phyloP scores from a whole-genome alignment of 2,888 invertebrate species.

The Herminia tarsipennalis region DNA sequence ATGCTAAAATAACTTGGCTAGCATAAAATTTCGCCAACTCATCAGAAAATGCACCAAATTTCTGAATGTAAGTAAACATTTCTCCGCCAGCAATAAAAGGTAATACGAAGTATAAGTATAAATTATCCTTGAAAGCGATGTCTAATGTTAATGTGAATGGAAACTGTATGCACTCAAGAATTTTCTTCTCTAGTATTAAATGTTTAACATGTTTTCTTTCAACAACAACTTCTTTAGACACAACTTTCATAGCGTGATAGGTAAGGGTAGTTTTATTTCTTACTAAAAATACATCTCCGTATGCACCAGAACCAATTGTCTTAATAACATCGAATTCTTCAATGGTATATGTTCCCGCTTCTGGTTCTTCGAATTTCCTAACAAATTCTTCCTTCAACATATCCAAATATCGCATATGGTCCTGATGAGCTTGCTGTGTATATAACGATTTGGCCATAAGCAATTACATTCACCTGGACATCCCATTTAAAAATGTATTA shows the following conservation, averaged over 20 bases:
- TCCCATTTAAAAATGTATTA: slow-evolving; percentile 54
- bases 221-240: slow-evolving; percentile 94
- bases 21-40: slow-evolving; percentile 93
- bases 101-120: slow-evolving; percentile 93
- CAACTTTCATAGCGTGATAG: slow-evolving; percentile 95
- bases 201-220: slow-evolving; percentile 95
- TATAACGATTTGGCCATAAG: slow-evolving; percentile 65
- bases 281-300: slow-evolving; percentile 93
- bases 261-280: slow-evolving; percentile 86
- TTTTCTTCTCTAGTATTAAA: slow-evolving; percentile 94
- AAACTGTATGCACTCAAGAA: slow-evolving; percentile 92
- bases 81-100: slow-evolving; percentile 94
- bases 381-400: slow-evolving; percentile 68
- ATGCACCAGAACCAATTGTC: slow-evolving; percentile 95
- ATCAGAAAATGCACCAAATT: slow-evolving; percentile 88
- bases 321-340: slow-evolving; percentile 90
- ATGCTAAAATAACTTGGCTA: slow-evolving; percentile 93
- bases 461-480: slow-evolving; percentile 39
- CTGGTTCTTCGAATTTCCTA: slow-evolving; percentile 50
- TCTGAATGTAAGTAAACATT: slow-evolving; percentile 91
- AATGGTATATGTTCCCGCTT: slow-evolving; percentile 36
- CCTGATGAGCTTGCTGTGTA: slow-evolving; percentile 63
- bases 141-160: slow-evolving; percentile 94
- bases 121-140: slow-evolving; percentile 93
- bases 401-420: slow-evolving; percentile 67